A percentile compares a stretch with the other conserved stretches of the same genome.
These are phyloP conservation scores for Rhopalosiphum nymphaeae DNA, from an alignment of 2,888 invertebrate genomes.

Conservation along the genomic window DNA sequence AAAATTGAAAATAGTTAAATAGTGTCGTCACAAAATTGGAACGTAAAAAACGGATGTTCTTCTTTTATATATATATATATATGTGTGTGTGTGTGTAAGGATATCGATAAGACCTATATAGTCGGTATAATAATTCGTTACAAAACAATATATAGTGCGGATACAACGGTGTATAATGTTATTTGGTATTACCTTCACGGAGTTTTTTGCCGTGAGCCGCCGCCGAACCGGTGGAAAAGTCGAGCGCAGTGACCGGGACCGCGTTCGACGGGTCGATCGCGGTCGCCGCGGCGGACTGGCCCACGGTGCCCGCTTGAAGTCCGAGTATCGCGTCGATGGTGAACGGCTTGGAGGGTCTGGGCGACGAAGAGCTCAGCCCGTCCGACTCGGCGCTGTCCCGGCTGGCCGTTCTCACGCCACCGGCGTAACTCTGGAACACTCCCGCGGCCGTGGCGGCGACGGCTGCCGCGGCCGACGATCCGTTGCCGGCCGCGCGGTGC, in stretches of 20 bases:
- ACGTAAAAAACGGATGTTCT: too few relatives aligned
- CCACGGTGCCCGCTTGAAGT: slow-evolving; percentile 69
- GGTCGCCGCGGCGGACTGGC: not conserved
- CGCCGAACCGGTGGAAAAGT: slow-evolving; percentile 66
- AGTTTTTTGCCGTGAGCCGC: slow-evolving; percentile 65
- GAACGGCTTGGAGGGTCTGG: slow-evolving; percentile 78
- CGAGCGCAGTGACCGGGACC: slow-evolving; percentile 67
- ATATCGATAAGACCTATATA: too few relatives aligned
- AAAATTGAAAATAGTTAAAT: too few relatives aligned
- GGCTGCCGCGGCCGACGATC: slow-evolving; percentile 48
- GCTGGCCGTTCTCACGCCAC: slow-evolving; percentile 58
- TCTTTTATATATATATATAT: too few relatives aligned
- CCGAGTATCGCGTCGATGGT: slow-evolving; percentile 91
- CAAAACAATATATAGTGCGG: not conserved
- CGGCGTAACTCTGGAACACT: slow-evolving; percentile 59
- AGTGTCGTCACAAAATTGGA: too few relatives aligned
- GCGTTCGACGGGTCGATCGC: slow-evolving; percentile 44
- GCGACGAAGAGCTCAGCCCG: slow-evolving; percentile 65
- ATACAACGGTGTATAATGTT: not conserved
- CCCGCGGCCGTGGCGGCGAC: slow-evolving; percentile 66
- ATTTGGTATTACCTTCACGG: slow-evolving; percentile 22
- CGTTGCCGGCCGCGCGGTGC: slow-evolving; percentile 59
- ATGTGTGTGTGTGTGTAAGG: too few relatives aligned
- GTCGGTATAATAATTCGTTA: not conserved
- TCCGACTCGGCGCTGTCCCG: slow-evolving; percentile 66